Percentiles rank a stretch among this genome's conserved stretches.
Conservation (phyloP, 2,888 invertebrate species). For the Autographa gamma region DNA sequence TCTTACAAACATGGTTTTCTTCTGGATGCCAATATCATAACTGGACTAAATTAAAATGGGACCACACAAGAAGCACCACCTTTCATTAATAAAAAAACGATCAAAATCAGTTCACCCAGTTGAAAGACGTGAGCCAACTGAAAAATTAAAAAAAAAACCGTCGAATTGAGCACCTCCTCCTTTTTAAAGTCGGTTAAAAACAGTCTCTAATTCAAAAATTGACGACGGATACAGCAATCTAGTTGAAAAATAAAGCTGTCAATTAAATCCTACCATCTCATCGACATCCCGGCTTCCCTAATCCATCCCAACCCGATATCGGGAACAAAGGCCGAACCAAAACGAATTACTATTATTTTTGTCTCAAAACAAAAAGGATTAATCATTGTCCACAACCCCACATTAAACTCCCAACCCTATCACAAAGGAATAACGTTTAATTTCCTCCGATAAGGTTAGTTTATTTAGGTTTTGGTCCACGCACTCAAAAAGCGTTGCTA, state of each 20-base stretch:
- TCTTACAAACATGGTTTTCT: too few relatives aligned
- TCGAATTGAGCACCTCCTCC: too few relatives aligned
- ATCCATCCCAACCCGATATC: conserved; percentile 23
- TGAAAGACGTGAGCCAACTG: too few relatives aligned
- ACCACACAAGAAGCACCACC: too few relatives aligned
- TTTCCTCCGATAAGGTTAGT: conserved; percentile 3
- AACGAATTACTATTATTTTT: conserved; percentile 24
- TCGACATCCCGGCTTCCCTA: conserved; percentile 19
- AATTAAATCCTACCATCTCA: conserved; percentile 3
- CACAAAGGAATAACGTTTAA: not conserved
- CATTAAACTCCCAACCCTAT: conserved; percentile 20
- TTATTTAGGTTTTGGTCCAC: conserved; percentile 18
- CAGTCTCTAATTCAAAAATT: conserved; percentile 1
- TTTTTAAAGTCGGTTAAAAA: too few relatives aligned
- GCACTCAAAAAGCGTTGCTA: conserved; percentile 13
- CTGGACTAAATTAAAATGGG: too few relatives aligned
- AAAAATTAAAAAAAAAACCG: too few relatives aligned
- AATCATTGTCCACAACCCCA: not conserved
- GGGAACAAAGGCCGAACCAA: conserved; percentile 19
- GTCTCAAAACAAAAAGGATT: conserved; percentile 7
- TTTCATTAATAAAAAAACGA: too few relatives aligned
- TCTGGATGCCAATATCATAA: too few relatives aligned
- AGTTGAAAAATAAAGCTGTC: conserved; percentile 26
- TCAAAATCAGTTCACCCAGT: too few relatives aligned
- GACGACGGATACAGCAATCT: not conserved